A percentile compares a stretch with the other conserved stretches of the same genome.
These are phyloP conservation scores for Lagocephalus sceleratus DNA, from an alignment of 2,797 vertebrate species.

Conservation along the genomic window DNA sequence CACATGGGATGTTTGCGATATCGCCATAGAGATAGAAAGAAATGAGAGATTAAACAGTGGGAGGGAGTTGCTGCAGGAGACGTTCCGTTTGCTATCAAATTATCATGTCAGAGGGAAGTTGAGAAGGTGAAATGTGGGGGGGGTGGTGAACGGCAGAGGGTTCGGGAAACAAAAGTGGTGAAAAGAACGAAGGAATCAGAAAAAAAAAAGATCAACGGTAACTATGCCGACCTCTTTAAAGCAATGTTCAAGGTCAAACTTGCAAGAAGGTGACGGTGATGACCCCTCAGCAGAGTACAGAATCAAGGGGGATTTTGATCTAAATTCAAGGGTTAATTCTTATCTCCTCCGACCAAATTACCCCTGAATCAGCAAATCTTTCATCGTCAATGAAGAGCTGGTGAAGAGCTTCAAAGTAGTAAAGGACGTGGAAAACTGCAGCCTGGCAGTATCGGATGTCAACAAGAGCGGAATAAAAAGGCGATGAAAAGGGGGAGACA, in stretches of 20 bases:
- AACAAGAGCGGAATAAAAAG: neutral
- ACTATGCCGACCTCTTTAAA: too few relatives aligned
- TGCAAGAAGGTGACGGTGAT: too few relatives aligned
- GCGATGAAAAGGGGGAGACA: constrained; percentile 1
- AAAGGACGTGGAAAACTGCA: constrained; percentile 23
- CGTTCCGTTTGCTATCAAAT: constrained; percentile 16
- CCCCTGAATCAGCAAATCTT: constrained; percentile 50
- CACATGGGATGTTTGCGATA: neutral
- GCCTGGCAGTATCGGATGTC: neutral
- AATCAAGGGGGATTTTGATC: too few relatives aligned
- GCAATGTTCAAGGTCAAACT: too few relatives aligned
- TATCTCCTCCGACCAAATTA: constrained; percentile 9
- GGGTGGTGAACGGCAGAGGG: constrained; percentile 8
- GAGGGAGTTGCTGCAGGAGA: constrained; percentile 19
- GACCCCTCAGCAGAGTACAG: too few relatives aligned
- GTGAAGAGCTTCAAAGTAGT: constrained; percentile 35
- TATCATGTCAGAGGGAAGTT: constrained; percentile 31
- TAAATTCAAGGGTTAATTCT: too few relatives aligned
- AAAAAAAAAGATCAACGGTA: constrained; percentile 5
- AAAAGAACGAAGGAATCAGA: constrained; percentile 11
- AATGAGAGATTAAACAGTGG: constrained; percentile 6
- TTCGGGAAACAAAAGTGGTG: constrained; percentile 3
- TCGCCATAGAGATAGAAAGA: neutral
- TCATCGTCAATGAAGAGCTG: constrained; percentile 40
- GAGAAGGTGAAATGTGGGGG: constrained; percentile 15